These are phyloP conservation scores for Dasyprocta punctata DNA, from an alignment of 2,113 vertebrate species.

Conservation along the genomic window DNA sequence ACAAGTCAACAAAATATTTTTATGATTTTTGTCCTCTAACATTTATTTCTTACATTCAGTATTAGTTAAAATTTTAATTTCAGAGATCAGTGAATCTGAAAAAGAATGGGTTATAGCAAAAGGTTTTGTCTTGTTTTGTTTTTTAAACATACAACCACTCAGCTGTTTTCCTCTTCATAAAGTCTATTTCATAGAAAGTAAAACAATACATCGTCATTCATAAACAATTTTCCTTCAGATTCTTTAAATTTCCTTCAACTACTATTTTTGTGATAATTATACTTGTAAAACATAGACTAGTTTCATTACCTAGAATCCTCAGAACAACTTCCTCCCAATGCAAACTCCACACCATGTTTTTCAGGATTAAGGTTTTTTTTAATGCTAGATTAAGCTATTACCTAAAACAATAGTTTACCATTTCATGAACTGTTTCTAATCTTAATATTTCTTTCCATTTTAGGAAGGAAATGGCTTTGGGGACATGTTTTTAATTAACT, in stretches of 20 bases:
- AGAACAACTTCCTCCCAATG: slow-evolving; percentile 22
- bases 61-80: background rate
- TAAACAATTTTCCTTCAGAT: slow-evolving; percentile 35
- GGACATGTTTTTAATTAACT: slow-evolving; percentile 54
- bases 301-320: background rate
- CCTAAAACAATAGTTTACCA: slow-evolving; percentile 12
- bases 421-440: slow-evolving; percentile 31
- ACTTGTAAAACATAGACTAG: background rate
- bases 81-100: background rate
- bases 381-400: slow-evolving; percentile 27
- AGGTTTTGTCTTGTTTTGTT: background rate
- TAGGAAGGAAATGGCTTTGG: background rate
- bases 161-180: background rate
- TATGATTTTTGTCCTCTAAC: background rate
- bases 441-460: background rate
- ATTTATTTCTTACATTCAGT: background rate
- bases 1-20: background rate
- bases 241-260: slow-evolving; percentile 15
- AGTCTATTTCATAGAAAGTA: background rate
- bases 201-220: background rate
- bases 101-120: background rate
- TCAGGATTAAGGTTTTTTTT: slow-evolving; percentile 5
- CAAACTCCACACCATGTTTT: slow-evolving; percentile 43
- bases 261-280: background rate
- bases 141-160: background rate